These are phyloP conservation scores for Erannis defoliaria DNA, from an alignment of 2,888 invertebrate species.

Conservation along the genomic window DNA sequence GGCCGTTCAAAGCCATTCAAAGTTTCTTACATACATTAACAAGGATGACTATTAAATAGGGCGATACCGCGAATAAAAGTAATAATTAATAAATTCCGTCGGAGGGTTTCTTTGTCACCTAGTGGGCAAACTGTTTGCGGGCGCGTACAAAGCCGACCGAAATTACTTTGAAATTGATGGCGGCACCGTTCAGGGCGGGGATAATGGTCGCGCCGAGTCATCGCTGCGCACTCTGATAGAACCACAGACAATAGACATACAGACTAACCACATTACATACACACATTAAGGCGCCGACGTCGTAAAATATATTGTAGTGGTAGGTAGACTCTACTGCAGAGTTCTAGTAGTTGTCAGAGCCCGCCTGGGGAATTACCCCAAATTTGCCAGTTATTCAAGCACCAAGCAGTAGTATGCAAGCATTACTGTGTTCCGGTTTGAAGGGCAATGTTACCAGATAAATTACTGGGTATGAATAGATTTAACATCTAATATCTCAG, in stretches of 20 bases:
- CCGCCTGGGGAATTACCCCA: too few relatives aligned
- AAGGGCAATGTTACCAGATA: too few relatives aligned
- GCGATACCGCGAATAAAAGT: not conserved
- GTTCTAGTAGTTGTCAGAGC: too few relatives aligned
- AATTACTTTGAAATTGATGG: constrained; percentile 24
- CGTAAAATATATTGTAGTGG: too few relatives aligned
- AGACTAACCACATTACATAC: not conserved
- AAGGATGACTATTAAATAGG: not conserved
- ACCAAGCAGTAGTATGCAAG: too few relatives aligned
- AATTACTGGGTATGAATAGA: too few relatives aligned
- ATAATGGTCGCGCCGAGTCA: constrained; percentile 24
- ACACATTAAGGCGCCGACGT: not conserved
- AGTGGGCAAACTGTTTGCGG: constrained; percentile 8
- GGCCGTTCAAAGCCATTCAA: too few relatives aligned
- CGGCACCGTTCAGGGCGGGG: constrained; percentile 12
- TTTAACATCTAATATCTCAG: too few relatives aligned
- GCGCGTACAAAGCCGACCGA: constrained; percentile 14
- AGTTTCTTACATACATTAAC: too few relatives aligned
- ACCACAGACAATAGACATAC: constrained; percentile 1
- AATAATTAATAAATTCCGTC: constrained; percentile 3
- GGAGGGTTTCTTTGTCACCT: constrained; percentile 15
- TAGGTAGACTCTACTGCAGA: too few relatives aligned
- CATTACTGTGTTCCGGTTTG: too few relatives aligned
- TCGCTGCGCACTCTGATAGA: constrained; percentile 13
- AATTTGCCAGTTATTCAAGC: too few relatives aligned